Conservation (phyloP, 2,888 invertebrate genomes). For the Malthinus seriepunctatus region DNA sequence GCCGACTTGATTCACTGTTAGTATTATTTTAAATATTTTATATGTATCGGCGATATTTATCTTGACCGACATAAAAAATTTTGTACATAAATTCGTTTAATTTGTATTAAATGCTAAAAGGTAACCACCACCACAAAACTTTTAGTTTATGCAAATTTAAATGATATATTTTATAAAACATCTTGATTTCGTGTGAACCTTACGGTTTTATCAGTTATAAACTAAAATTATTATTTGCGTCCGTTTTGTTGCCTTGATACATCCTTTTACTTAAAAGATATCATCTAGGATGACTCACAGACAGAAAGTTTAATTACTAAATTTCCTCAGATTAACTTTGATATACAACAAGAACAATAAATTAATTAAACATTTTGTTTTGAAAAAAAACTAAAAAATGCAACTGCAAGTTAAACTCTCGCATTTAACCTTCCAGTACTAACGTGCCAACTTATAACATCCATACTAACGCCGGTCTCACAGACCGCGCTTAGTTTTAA, state of each 20-base stretch:
- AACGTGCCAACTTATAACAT: too few species aligned
- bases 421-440: background rate
- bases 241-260: constrained; percentile 13
- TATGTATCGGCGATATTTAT: too few species aligned
- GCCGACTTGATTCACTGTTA: background rate
- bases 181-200: constrained; percentile 14
- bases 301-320: constrained; percentile 4
- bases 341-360: constrained; percentile 2
- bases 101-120: background rate
- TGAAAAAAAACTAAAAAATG: background rate
- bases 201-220: constrained; percentile 8
- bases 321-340: constrained; percentile 6
- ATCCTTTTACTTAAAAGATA: constrained; percentile 14
- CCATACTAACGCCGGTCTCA: too few species aligned
- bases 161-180: constrained; percentile 10
- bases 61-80: too few species aligned
- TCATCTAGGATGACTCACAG: constrained; percentile 14
- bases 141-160: constrained; percentile 15
- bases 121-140: background rate
- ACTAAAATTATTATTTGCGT: constrained; percentile 17
- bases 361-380: background rate
- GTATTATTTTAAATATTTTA: too few species aligned
- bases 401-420: background rate
- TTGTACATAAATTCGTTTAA: too few species aligned
- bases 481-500: too few species aligned